A percentile compares a stretch with the other conserved stretches of the same genome.
These are phyloP conservation scores for Strongylocentrotus purpuratus DNA, from an alignment of 35 echinoderm and acorn worm genomes.

Conservation along the genomic window DNA sequence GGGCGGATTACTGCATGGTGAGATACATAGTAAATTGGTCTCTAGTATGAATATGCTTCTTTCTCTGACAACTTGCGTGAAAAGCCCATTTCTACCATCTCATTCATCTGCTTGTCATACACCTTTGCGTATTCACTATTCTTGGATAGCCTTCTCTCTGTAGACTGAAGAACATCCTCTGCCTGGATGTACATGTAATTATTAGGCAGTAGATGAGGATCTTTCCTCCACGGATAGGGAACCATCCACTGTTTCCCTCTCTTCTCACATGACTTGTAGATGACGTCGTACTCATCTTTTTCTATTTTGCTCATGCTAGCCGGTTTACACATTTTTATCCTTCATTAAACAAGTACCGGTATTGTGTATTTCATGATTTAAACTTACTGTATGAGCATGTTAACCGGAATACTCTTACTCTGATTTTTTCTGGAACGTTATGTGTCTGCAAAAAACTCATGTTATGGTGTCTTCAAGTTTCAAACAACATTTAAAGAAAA, in stretches of 20 bases:
- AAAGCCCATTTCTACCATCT: constrained; percentile 64
- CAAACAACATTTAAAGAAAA: no score
- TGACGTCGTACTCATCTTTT: constrained; percentile 39
- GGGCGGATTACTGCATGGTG: constrained; percentile 61
- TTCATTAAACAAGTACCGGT: no score
- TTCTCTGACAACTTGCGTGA: constrained; percentile 46
- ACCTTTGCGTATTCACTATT: constrained; percentile 45
- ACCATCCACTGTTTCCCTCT: constrained; percentile 68
- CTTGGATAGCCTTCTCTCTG: constrained; percentile 55
- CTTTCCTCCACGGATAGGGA: constrained; percentile 76
- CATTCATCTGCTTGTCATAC: constrained; percentile 51
- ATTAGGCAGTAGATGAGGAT: constrained; percentile 58
- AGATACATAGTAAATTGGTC: constrained; percentile 64
- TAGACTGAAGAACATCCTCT: constrained; percentile 52
- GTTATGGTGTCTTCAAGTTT: no score
- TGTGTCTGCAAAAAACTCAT: no score
- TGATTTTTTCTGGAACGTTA: no score
- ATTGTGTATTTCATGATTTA: no score
- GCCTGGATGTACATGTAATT: constrained; percentile 48
- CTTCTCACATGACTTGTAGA: constrained; percentile 64
- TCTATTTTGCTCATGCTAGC: constrained; percentile 59
- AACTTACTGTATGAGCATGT: no score
- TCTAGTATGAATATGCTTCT: constrained; percentile 26
- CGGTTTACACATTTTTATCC: constrained; percentile 61
- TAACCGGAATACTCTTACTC: no score